Evolutionary conservation across 2,797 vertebrate species (phyloP).

Genomic region (Pseudocheirus occidentalis): DNA sequence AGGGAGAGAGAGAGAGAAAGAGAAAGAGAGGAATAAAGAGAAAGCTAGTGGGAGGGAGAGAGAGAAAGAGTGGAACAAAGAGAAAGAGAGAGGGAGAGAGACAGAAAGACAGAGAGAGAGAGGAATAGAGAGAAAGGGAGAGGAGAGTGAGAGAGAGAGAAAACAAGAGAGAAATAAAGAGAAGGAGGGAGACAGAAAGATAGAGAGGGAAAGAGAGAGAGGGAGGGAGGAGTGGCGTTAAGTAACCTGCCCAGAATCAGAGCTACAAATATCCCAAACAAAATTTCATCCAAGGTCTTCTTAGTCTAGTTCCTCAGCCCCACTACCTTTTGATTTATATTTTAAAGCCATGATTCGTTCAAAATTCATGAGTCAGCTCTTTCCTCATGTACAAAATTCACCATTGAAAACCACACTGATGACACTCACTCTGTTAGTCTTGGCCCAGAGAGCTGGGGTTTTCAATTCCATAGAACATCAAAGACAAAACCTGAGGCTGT

Average conservation of each 20-base stretch:
- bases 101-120: neutral
- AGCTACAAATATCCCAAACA: neutral
- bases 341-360: neutral
- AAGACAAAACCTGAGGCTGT: neutral
- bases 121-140: neutral
- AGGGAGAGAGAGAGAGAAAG: neutral
- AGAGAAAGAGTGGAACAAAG: too few relatives aligned
- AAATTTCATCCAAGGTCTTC: neutral
- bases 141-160: too few relatives aligned
- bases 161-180: neutral
- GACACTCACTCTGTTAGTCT: neutral
- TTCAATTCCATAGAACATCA: neutral
- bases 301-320: neutral
- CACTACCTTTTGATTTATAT: neutral
- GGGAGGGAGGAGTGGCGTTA: neutral
- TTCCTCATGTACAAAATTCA: neutral
- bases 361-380: neutral
- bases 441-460: neutral
- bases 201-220: neutral
- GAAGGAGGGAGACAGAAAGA: neutral
- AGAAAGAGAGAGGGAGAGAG: too few relatives aligned
- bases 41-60: too few relatives aligned
- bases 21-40: neutral
- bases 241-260: neutral
- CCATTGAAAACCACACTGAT: neutral